A percentile compares a stretch with the other conserved stretches of the same genome.
These are phyloP conservation scores for Cydia splendana DNA, from an alignment of 1,140 invertebrate genomes.

Conservation along the genomic window DNA sequence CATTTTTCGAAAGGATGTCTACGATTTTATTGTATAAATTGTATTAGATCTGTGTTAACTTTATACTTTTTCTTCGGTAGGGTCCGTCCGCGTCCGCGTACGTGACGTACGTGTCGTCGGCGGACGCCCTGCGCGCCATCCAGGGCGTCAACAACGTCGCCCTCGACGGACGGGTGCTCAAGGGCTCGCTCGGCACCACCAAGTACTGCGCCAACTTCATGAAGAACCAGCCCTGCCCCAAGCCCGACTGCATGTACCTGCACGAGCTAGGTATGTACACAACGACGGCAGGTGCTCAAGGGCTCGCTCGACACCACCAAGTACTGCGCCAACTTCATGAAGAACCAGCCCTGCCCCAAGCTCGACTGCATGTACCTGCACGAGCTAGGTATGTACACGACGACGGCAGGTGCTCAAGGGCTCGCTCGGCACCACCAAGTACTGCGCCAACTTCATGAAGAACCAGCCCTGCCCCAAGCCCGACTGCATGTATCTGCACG, in stretches of 20 bases:
- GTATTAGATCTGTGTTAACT: too few relatives aligned
- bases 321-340: conserved; percentile 99
- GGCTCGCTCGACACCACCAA: conserved; percentile 99
- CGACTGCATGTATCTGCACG: conserved; percentile 99
- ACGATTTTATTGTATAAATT: too few relatives aligned
- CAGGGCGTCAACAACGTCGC: conserved; percentile 98
- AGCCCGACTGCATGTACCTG: conserved; percentile 99
- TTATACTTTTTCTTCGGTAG: conserved; percentile 73
- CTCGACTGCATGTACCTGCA: conserved; percentile 99
- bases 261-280: conserved; percentile 91
- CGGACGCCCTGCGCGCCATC: conserved; percentile 98
- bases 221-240: conserved; percentile 98
- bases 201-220: conserved; percentile 99
- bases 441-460: conserved; percentile 99
- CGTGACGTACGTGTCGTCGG: conserved; percentile 96
- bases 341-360: conserved; percentile 98
- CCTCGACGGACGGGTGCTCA: conserved; percentile 96
- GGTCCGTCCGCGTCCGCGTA: conserved; percentile 97
- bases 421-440: conserved; percentile 99
- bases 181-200: conserved; percentile 98
- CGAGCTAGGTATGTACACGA: conserved; percentile 87
- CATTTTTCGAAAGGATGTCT: too few relatives aligned
- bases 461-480: conserved; percentile 97
- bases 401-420: conserved; percentile 98
- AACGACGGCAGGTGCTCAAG: conserved; percentile 96